phyloP scores from a whole-genome alignment of 1,140 invertebrate genomes.

The Portunus trituberculatus region DNA sequence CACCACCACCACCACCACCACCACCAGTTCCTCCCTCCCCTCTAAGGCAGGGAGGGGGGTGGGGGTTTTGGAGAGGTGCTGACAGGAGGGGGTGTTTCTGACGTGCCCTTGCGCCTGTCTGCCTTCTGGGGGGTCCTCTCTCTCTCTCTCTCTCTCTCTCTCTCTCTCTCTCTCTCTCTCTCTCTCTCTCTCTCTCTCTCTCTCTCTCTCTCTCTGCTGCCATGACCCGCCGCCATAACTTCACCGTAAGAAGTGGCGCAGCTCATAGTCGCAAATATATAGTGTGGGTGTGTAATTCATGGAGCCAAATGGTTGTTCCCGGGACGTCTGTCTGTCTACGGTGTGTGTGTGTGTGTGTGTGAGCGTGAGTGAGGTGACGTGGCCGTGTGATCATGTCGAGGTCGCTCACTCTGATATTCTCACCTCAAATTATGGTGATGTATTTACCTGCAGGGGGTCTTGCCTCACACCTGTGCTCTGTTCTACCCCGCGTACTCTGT shows the following conservation, averaged over 20 bases:
- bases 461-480: too few relatives aligned
- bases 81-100: conserved; percentile 51
- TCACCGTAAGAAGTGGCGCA: background rate
- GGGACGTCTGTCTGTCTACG: background rate
- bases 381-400: background rate
- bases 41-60: background rate
- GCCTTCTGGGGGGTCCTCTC: conserved; percentile 39
- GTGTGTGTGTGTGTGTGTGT: background rate
- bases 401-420: background rate
- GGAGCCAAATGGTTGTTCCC: background rate
- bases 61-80: conserved; percentile 30
- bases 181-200: conserved; percentile 30
- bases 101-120: conserved; percentile 42
- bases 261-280: background rate
- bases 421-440: background rate
- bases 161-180: conserved; percentile 38
- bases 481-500: too few relatives aligned
- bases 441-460: background rate
- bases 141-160: conserved; percentile 57
- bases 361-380: background rate
- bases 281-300: background rate
- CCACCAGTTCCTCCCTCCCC: background rate
- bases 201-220: background rate
- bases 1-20: background rate
- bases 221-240: conserved; percentile 40